Base-by-base conservation (phyloP, 2,113 vertebrate species). In the Glareola pratincola region DNA sequence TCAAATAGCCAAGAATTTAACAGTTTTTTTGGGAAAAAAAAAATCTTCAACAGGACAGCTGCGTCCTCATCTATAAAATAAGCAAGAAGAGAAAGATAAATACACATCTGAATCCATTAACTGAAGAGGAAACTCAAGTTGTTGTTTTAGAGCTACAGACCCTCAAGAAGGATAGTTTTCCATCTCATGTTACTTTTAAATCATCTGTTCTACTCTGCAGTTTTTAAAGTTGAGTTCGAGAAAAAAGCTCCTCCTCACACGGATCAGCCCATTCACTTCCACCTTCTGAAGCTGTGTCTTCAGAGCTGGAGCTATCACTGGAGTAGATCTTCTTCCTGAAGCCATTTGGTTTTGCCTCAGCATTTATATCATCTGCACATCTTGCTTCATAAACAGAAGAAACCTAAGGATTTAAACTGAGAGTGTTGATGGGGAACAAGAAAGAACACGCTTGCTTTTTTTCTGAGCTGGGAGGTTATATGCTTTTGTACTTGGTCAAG, bases 351-450 rank as follows among this genome's bases (percentile, higher is more conserved):
- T 96, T 97, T 73, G 97, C 96, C 92, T 98, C 98, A 85, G 97
- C 94, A 54, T 92, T 98, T 97, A 97, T 98, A 92, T 97, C 98
- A 94, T 97, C 97, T 81, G 97, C 96, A 97, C 98, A 98, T 97
- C 98, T 98, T 84, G 98, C 98, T 97, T 99, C 99, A 99, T 97
- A 99, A 98, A 99, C 99, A 98, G 98, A 99, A 98, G 99, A 99
- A 98, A 98, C 99, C 99, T 99, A 90, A 37, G 91, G 97, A 91
- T 76, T 97, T 94, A 96, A 96, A 98, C 90, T 94, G 93, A 96
- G 68, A 96, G 79, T 96, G 93, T 97, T 96, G 96, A 96, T 84
- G 91, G 79, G 72, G 72, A 95, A 94, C 91, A 96, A 90, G 27
- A 86, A 85, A 87, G 77, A 82, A 88, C 80, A 85, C 2, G 30